A percentile compares a stretch with the other conserved stretches of the same genome.
phyloP scores from a whole-genome alignment of 2,113 vertebrate species.

The Hiodon tergisus region DNA sequence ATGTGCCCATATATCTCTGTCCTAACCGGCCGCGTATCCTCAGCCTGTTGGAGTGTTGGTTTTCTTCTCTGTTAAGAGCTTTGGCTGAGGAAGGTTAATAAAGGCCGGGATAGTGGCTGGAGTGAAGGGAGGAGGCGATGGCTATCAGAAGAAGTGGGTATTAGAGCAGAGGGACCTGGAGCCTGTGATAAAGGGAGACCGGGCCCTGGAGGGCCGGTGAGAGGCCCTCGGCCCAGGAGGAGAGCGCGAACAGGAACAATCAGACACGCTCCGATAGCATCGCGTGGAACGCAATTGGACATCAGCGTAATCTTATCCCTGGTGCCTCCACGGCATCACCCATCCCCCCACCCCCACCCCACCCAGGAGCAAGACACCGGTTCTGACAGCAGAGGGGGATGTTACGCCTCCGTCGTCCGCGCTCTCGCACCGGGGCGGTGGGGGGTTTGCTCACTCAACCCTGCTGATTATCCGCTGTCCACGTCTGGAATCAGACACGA shows the following conservation, averaged over 20 bases:
- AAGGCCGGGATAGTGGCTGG: conserved; percentile 19
- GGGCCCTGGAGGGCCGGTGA: conserved; percentile 18
- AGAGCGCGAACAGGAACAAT: conserved; percentile 26
- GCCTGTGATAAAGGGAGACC: conserved; percentile 27
- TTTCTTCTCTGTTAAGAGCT: conserved; percentile 35
- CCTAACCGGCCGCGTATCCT: conserved; percentile 38
- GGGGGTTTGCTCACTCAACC: background rate
- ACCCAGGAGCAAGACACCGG: conserved; percentile 14
- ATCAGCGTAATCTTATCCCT: conserved; percentile 57
- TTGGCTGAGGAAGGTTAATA: conserved; percentile 32
- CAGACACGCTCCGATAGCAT: conserved; percentile 48
- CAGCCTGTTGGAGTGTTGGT: conserved; percentile 29
- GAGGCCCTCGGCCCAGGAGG: conserved; percentile 1
- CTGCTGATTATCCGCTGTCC: background rate
- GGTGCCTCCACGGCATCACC: conserved; percentile 35
- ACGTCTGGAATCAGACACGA: background rate
- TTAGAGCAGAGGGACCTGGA: conserved; percentile 48
- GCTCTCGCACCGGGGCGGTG: background rate
- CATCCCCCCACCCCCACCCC: conserved; percentile 10
- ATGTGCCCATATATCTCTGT: conserved; percentile 43
- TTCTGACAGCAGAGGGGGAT: conserved; percentile 45
- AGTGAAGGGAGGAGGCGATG: conserved; percentile 24
- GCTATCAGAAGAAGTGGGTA: conserved; percentile 47
- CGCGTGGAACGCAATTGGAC: conserved; percentile 45
- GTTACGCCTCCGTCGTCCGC: conserved; percentile 29